Conservation (phyloP, 1,140 invertebrate genomes). For the Anthonomus grandis region DNA sequence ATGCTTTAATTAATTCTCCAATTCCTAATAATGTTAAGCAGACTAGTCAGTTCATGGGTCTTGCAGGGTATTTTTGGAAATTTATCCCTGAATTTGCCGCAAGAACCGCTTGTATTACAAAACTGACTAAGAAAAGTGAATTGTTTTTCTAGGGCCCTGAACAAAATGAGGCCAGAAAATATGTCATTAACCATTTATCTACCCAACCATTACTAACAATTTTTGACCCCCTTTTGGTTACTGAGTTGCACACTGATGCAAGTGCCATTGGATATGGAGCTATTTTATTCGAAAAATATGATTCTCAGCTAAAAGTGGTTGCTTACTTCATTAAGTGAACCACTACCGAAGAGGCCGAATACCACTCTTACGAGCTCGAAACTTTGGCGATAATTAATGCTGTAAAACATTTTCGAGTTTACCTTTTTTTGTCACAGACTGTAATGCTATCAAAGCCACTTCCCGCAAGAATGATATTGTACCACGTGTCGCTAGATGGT, state of each 20-base stretch:
- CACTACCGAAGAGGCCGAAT: conserved; percentile 32
- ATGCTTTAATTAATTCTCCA: no score
- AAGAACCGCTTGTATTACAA: conserved; percentile 39
- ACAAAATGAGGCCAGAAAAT: conserved; percentile 37
- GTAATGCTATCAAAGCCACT: conserved; percentile 40
- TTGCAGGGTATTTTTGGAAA: conserved; percentile 38
- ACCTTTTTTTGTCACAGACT: conserved; percentile 38
- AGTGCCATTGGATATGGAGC: conserved; percentile 40
- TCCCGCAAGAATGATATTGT: conserved; percentile 43
- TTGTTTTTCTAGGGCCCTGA: conserved; percentile 30
- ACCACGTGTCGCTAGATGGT: conserved; percentile 44
- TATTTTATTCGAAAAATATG: conserved; percentile 40
- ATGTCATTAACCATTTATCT: conserved; percentile 11
- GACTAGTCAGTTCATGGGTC: conserved; percentile 38
- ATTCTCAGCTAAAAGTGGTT: conserved; percentile 26
- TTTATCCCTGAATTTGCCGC: conserved; percentile 40
- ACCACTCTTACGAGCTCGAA: conserved; percentile 48
- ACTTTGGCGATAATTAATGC: conserved; percentile 44
- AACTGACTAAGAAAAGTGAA: conserved; percentile 37
- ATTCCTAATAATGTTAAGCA: no score
- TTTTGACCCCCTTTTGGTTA: conserved; percentile 27
- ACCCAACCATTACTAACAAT: conserved; percentile 41
- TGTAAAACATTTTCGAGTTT: conserved; percentile 35
- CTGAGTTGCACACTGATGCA: conserved; percentile 46
- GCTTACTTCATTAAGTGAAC: conserved; percentile 44